A percentile compares a stretch with the other conserved stretches of the same genome.
These are phyloP conservation scores for Microctenopoma stevenorrisi DNA, from an alignment of 2,797 vertebrate species.

Conservation along the genomic window DNA sequence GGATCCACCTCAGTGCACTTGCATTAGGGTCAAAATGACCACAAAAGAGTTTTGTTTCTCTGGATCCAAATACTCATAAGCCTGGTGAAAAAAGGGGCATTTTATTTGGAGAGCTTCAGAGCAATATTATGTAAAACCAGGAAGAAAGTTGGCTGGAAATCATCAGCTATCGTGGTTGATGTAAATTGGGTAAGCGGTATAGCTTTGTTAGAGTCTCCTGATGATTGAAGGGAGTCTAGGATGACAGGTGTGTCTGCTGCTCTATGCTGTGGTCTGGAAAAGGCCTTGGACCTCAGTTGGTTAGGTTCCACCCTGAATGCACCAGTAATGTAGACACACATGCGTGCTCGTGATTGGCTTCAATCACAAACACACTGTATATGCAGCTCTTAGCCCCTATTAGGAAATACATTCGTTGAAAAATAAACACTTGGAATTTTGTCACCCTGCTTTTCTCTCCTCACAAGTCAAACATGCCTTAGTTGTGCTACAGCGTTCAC, in stretches of 20 bases:
- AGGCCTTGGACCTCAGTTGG: slow-evolving; percentile 39
- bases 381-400: slow-evolving; percentile 2
- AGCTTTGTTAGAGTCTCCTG: slow-evolving; percentile 52
- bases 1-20: slow-evolving; percentile 37
- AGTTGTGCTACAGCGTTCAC: slow-evolving; percentile 27
- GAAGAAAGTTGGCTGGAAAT: slow-evolving; percentile 43
- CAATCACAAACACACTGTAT: slow-evolving; percentile 3
- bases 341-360: slow-evolving; percentile 1
- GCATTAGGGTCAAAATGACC: slow-evolving; percentile 35
- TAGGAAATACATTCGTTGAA: slow-evolving; percentile 45
- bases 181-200: slow-evolving; percentile 49
- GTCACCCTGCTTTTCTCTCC: slow-evolving; percentile 40
- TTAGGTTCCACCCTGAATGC: slow-evolving; percentile 56
- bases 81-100: slow-evolving; percentile 38
- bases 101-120: slow-evolving; percentile 44
- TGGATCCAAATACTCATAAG: slow-evolving; percentile 54
- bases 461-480: slow-evolving; percentile 9
- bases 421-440: slow-evolving; percentile 36
- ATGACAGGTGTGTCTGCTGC: slow-evolving; percentile 65
- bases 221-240: slow-evolving; percentile 50
- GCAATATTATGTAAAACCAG: slow-evolving; percentile 28
- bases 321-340: slow-evolving; percentile 30
- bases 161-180: slow-evolving; percentile 43
- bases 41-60: slow-evolving; percentile 58
- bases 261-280: slow-evolving; percentile 58